Base-by-base conservation (phyloP, 1,140 invertebrate genomes). In the Zaprionus davidi region DNA sequence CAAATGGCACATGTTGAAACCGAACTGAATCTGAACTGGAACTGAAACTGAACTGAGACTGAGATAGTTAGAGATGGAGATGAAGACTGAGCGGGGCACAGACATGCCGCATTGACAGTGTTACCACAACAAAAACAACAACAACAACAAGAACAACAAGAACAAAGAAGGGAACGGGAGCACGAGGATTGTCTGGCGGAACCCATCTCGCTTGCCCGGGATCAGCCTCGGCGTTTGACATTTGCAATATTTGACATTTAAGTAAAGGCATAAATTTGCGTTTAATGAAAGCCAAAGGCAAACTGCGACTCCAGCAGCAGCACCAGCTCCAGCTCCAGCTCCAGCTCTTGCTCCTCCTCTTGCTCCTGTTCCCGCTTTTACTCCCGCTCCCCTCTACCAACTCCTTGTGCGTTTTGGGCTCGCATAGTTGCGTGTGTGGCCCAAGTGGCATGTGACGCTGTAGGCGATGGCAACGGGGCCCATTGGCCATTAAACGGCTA, bases 211-310 rank as follows among this genome's bases (percentile, higher is more conserved):
- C 31, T 46, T 11, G 62, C 56, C 56, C 36, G 72, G 55, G 72
- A 55, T 71, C 44, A 71, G 68, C 77, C 44, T 64, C 44, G 63
- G 68, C 79, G 66, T 82, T 84, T 84, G 83, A 85, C 78, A 90
- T 90, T 90, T 86, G 82, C 86, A 78, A 90, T 90, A 90, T 90
- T 90, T 90, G 86, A 90, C 85, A 90, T 84, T 88, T 74, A 88
- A 88, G 85, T 83, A 84, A 86, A 83, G 78, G 86, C 78, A 90
- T 90, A 90, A 90, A 90, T 90, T 90, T 85, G 78, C 78, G 80
- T 90, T 90, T 90, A 90, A 90, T 90, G 82, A 90, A 90, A 90
- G 81, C 71, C 71, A 78, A 84, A 82, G 73, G 63, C 46, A 41
- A 34, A 49, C 6, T 17, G 22, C 20, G 20, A 34, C 13, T 57